Evolutionary conservation across 2,888 invertebrate genomes (phyloP), one percentile per base, ranked within the genome.

Genomic region (Taenaris catops): DNA sequence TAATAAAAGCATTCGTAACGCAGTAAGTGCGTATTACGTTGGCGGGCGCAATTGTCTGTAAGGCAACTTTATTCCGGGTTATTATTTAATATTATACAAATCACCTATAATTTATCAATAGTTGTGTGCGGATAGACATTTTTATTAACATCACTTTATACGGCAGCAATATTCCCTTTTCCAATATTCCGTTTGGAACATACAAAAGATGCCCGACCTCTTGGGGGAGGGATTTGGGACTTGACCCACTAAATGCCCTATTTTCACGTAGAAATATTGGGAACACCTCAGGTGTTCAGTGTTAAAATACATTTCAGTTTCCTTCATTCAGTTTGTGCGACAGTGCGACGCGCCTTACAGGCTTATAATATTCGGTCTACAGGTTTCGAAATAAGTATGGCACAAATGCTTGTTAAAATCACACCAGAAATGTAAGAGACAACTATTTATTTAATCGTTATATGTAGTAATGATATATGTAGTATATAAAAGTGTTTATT

Each of bases 1-100:
- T 36, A 33, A 37, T 37, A 34, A 41, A 34, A 18, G 32, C 41
- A 28, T 40, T 28, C 41, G 28, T 41, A 41, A 41, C 33, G 32
- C 32, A 28, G 16, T 23, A n/a, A 20, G 32, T 41, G 33, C 36
- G 36, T 37, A 24, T 31, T 31, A 19, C 20, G 24, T 24, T 7
- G 17, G n/a, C 11, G 17, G 33, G 25, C 37, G 34, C 32, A 38
- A 38, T 23, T 26, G 25, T 33, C 16, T 8, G 36, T 16, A n/a
- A 12, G 28, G 21, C 31, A n/a, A 19, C 31, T 28, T 41, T 20
- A 33, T 24, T 28, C 20, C 12, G 27, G 20, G 9, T 33, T 23
- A 31, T 31, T 31, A 31, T 31, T 23, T 23, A 31, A 31, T 23
- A 23, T 23, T 31, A 31, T 12, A 14, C 20, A 21, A 21, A 29